A percentile compares a stretch with the other conserved stretches of the same genome.
phyloP scores from a whole-genome alignment of 2,888 invertebrate species.

The Lithophane ornitopus region DNA sequence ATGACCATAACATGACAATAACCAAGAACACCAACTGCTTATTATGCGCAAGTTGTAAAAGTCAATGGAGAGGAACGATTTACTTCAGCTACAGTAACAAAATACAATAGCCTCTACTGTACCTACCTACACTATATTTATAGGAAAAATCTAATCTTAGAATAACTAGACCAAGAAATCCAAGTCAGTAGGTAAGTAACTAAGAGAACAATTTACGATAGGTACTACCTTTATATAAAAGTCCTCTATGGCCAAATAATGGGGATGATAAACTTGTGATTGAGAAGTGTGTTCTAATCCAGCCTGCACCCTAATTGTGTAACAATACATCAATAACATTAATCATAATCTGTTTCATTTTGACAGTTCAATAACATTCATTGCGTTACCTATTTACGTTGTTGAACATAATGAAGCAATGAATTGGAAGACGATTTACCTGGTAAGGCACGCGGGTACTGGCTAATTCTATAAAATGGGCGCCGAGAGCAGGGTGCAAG shows the following conservation, averaged over 20 bases:
- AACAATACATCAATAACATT: no score
- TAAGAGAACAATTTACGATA: background rate
- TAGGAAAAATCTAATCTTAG: background rate
- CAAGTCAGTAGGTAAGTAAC: no score
- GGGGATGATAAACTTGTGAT: no score
- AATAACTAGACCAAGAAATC: background rate
- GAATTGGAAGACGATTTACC: background rate
- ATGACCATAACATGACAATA: background rate
- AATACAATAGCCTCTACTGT: background rate
- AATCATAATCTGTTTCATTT: no score
- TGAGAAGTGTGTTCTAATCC: no score
- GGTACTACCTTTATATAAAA: no score
- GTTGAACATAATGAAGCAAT: no score
- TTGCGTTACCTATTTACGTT: no score
- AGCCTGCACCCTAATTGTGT: no score
- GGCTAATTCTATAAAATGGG: background rate
- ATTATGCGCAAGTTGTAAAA: conserved; percentile 21
- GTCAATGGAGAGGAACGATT: conserved; percentile 18
- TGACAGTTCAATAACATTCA: no score
- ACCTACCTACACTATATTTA: background rate
- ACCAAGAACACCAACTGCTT: background rate
- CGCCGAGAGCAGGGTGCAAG: no score
- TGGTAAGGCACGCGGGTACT: background rate
- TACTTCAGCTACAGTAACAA: conserved; percentile 9
- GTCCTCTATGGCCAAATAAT: no score